phyloP scores from a whole-genome alignment of 2,797 vertebrate genomes.

The Cossypha niveicapilla region DNA sequence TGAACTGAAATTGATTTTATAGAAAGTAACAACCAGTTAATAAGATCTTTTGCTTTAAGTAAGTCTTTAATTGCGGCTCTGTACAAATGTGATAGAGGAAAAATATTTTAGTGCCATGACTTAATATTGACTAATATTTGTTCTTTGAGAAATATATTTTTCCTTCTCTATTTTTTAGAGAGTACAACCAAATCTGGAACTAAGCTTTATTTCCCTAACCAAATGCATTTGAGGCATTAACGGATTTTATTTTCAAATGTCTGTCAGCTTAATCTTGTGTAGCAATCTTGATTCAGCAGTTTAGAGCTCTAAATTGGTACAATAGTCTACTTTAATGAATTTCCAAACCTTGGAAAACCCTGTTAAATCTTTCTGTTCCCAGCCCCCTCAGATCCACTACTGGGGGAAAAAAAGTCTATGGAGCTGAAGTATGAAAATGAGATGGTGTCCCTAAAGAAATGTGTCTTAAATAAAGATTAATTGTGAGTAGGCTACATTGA shows the following conservation, averaged over 20 bases:
- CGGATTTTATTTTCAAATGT: background rate
- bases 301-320: background rate
- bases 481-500: background rate
- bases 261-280: background rate
- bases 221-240: background rate
- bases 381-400: background rate
- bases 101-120: background rate
- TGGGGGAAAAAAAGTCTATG: accelerated
- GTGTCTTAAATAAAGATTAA: background rate
- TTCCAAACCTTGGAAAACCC: background rate
- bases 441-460: background rate
- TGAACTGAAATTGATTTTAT: slow-evolving; percentile 44
- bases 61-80: slow-evolving; percentile 26
- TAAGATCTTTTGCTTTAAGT: slow-evolving; percentile 37
- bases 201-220: background rate
- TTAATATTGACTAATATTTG: background rate
- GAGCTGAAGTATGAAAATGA: background rate
- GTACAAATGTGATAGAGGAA: background rate
- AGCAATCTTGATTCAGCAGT: background rate
- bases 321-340: background rate
- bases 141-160: background rate
- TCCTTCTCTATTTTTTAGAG: background rate
- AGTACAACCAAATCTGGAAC: background rate
- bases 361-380: background rate
- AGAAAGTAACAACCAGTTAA: slow-evolving; percentile 18